Evolutionary conservation across 2,113 vertebrate genomes (phyloP).

Genomic region (Spilogale gracilis): DNA sequence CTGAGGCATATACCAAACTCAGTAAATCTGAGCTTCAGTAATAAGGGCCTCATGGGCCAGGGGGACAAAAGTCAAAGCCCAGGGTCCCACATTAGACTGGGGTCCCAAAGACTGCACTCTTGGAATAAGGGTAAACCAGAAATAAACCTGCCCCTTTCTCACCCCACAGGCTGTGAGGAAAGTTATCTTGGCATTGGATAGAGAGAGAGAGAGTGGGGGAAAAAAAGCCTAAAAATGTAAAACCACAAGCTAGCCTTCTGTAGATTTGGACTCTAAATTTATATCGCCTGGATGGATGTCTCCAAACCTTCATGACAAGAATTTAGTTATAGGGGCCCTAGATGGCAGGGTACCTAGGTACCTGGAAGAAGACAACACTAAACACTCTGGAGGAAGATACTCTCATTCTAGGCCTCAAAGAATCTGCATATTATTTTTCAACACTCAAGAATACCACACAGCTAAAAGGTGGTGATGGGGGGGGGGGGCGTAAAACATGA

Average conservation of each 20-base stretch:
- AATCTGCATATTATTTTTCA: neutral
- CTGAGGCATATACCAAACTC: neutral
- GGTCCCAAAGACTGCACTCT: neutral
- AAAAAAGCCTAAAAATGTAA: neutral
- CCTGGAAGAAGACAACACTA: neutral
- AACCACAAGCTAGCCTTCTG: neutral
- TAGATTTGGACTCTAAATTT: neutral
- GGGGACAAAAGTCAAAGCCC: neutral
- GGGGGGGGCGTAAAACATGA: neutral
- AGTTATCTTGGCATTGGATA: neutral
- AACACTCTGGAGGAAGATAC: neutral
- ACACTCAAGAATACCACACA: neutral
- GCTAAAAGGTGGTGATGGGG: neutral
- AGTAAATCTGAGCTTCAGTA: neutral
- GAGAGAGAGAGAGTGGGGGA: neutral
- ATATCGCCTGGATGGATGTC: neutral
- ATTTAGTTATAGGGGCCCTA: neutral
- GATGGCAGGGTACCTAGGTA: neutral
- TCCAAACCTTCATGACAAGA: neutral
- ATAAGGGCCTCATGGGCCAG: neutral
- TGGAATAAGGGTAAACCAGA: neutral
- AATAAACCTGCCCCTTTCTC: neutral
- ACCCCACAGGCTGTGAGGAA: neutral
- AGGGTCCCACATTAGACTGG: neutral
- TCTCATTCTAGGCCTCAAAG: neutral